These are phyloP conservation scores for Hydrotaea cyrtoneurina DNA, from an alignment of 2,888 invertebrate genomes.

Conservation along the genomic window DNA sequence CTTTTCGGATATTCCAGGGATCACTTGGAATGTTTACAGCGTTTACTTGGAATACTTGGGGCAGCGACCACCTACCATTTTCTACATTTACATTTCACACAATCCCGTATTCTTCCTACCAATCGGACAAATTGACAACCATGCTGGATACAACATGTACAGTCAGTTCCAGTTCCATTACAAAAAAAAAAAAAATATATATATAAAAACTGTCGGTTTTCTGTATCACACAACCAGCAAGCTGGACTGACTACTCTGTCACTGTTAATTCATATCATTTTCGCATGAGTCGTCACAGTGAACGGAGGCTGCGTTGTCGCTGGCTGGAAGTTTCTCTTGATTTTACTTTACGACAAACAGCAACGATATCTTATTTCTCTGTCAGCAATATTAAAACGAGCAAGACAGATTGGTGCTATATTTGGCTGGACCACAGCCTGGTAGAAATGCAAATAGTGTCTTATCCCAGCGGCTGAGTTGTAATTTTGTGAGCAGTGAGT, in stretches of 20 bases:
- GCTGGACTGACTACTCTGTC: slow-evolving; percentile 14
- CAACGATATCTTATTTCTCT: slow-evolving; percentile 13
- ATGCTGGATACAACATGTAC: background rate
- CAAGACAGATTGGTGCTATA: background rate
- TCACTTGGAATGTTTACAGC: too few species aligned
- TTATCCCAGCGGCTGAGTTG: too few species aligned
- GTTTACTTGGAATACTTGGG: too few species aligned
- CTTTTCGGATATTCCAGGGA: too few species aligned
- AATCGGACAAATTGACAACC: background rate
- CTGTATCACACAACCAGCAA: background rate
- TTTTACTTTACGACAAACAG: background rate
- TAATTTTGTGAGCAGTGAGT: too few species aligned
- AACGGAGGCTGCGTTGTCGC: background rate
- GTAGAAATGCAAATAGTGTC: background rate
- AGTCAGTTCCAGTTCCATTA: too few species aligned
- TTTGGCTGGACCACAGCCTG: background rate
- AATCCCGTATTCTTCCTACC: background rate
- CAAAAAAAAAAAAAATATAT: too few species aligned
- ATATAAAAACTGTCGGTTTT: background rate
- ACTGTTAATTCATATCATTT: slow-evolving; percentile 17
- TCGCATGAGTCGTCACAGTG: slow-evolving; percentile 12
- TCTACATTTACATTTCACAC: too few species aligned
- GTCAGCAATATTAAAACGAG: background rate
- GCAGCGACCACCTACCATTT: too few species aligned
- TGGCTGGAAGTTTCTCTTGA: background rate